Evolutionary conservation across 2,113 vertebrate species (phyloP).

Genomic region (Triplophysa rosa): DNA sequence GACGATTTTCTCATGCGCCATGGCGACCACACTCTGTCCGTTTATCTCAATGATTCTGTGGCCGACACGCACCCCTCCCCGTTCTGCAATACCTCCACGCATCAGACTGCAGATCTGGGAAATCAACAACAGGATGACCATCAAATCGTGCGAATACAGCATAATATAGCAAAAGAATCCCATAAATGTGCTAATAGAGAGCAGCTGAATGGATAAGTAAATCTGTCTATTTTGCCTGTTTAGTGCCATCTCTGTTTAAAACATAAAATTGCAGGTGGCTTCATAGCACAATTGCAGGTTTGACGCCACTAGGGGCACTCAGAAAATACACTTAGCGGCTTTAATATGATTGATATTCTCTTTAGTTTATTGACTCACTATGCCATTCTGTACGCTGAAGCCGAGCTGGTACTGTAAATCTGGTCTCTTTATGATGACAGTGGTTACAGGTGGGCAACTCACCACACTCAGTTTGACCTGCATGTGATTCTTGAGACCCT

Average conservation of each 20-base stretch:
- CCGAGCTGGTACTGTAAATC: conserved; percentile 97
- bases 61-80: conserved; percentile 93
- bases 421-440: conserved; percentile 94
- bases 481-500: conserved; percentile 93
- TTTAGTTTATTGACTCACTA: conserved; percentile 78
- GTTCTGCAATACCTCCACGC: conserved; percentile 95
- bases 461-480: conserved; percentile 95
- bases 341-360: too few relatives aligned
- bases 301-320: too few relatives aligned
- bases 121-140: conserved; percentile 1
- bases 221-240: too few relatives aligned
- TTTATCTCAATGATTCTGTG: conserved; percentile 99
- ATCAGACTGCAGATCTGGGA: conserved; percentile 96
- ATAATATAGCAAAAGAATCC: not conserved
- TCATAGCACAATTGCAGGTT: too few relatives aligned
- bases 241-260: not conserved
- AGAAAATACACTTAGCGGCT: too few relatives aligned
- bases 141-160: not conserved
- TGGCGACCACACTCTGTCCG: conserved; percentile 96
- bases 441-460: conserved; percentile 96
- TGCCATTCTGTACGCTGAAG: conserved; percentile 98
- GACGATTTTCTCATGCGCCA: conserved; percentile 97
- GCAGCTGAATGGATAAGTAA: not conserved
- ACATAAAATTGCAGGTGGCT: too few relatives aligned
- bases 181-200: not conserved